Base-by-base conservation (phyloP, 2,888 invertebrate species). In the Orthosia gracilis region DNA sequence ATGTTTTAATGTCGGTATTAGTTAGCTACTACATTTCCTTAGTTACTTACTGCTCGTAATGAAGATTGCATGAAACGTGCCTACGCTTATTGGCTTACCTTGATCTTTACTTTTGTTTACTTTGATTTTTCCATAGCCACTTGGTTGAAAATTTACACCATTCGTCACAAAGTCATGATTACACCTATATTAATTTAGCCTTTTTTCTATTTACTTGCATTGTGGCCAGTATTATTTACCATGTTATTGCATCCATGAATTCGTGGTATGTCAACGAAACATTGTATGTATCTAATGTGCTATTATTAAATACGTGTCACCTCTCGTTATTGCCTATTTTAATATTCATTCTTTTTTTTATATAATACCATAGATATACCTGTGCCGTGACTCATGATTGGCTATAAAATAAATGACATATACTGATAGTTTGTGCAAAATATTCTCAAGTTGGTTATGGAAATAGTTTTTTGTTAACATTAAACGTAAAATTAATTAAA, bases 221-320 rank as follows among this genome's bases (percentile, higher is more conserved):
- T 21, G 26, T 58, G 49, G 15, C 40, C 12, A 26, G 57, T 49
- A 54, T 69, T 63, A 66, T 66, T 49, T 26, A 26, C 26, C 45
- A 58, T 57, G 13, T 64, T 71, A 81, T 76, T 80, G 57, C 82
- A 82, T 57, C n/a, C 47, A 73, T 66, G 65, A 58, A 77, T 45
- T 65, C 59, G 58, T 69, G 68, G 40, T 76, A 45, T 59, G 57
- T 62, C 82, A 64, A 67, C 78, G 47, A 59, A 64, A 45, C 55
- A 58, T 64, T 75, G 45, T 61, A 72, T 50, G 18, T 73, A 63
- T 54, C 18, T 63, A 73, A 75, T 78, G 74, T 84, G 71, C 76
- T 72, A 68, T 82, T 82, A 69, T 58, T 70, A 70, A 76, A 69
- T 52, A 63, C 61, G 49, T 73, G 62, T 80, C 78, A 85, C 47